Conservation (phyloP, 2,888 invertebrate genomes). For the Cybosia mesomella region DNA sequence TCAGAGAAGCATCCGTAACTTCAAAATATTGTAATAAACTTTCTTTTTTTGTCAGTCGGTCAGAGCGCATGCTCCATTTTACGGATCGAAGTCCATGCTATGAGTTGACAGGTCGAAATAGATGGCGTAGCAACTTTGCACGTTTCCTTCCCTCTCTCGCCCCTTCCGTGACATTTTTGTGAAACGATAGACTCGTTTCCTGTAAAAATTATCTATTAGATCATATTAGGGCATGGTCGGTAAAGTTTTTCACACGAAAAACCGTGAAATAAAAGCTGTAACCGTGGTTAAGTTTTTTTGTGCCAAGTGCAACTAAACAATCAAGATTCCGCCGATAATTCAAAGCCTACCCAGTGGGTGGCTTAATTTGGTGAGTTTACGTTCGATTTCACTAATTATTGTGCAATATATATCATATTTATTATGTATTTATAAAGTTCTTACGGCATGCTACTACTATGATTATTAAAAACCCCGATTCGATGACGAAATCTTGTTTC, state of each 20-base stretch:
- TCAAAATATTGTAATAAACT: background rate
- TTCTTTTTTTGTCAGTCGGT: background rate
- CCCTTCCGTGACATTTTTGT: constrained; percentile 81
- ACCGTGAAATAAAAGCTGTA: constrained; percentile 78
- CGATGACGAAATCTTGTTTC: constrained; percentile 5
- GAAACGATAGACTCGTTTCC: constrained; percentile 76
- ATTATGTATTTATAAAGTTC: constrained; percentile 19
- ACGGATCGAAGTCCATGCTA: constrained; percentile 58
- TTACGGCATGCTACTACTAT: constrained; percentile 17
- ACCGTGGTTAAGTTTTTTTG: constrained; percentile 84
- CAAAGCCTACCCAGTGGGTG: constrained; percentile 93
- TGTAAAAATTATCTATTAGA: constrained; percentile 69
- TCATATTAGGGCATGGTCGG: constrained; percentile 84
- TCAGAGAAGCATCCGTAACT: background rate
- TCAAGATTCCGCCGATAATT: constrained; percentile 94
- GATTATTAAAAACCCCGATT: constrained; percentile 19
- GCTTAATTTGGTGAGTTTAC: constrained; percentile 89
- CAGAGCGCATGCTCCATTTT: constrained; percentile 72
- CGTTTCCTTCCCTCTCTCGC: constrained; percentile 59
- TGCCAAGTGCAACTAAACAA: constrained; percentile 89
- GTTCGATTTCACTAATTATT: constrained; percentile 42
- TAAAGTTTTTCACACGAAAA: constrained; percentile 78
- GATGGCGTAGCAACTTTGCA: constrained; percentile 66
- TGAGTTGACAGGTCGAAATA: constrained; percentile 54
- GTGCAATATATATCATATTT: constrained; percentile 21